Conservation (phyloP, 2,113 vertebrate species). For the Phycodurus eques region DNA sequence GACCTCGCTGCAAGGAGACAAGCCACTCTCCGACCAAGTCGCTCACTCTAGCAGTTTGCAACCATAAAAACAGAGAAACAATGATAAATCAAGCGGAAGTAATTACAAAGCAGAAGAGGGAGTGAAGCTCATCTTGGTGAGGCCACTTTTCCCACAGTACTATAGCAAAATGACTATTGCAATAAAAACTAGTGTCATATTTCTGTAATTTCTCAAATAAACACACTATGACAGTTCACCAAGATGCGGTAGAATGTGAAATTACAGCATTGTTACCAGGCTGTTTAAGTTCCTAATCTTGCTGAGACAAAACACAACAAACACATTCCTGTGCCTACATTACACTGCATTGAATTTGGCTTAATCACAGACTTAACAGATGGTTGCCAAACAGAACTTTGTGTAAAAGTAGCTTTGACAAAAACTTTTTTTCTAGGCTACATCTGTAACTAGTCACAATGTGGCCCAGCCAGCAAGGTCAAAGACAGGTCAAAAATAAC, state of each 20-base stretch:
- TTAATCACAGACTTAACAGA: conserved; percentile 70
- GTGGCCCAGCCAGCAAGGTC: conserved; percentile 57
- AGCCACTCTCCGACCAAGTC: conserved; percentile 68
- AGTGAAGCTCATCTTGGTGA: conserved; percentile 63
- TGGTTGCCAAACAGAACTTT: conserved; percentile 62
- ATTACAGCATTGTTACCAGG: conserved; percentile 71
- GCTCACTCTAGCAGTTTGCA: conserved; percentile 66
- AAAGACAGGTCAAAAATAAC: conserved; percentile 55
- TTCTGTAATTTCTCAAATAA: conserved; percentile 74
- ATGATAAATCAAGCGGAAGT: conserved; percentile 71
- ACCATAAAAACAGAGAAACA: conserved; percentile 73
- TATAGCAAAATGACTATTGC: conserved; percentile 67
- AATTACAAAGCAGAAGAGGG: conserved; percentile 75
- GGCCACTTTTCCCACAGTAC: conserved; percentile 71
- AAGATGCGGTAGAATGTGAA: conserved; percentile 69
- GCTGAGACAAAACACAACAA: conserved; percentile 56
- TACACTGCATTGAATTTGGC: conserved; percentile 68
- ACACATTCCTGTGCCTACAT: conserved; percentile 63
- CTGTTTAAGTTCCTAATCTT: conserved; percentile 64
- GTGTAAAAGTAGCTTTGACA: conserved; percentile 43
- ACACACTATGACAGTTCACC: conserved; percentile 72
- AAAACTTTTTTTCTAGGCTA: conserved; percentile 61
- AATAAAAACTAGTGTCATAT: conserved; percentile 75
- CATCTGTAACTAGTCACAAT: conserved; percentile 64
- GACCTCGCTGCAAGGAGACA: conserved; percentile 66